Base-by-base conservation (phyloP, 2,888 invertebrate genomes). In the Protodeltote pygarga region DNA sequence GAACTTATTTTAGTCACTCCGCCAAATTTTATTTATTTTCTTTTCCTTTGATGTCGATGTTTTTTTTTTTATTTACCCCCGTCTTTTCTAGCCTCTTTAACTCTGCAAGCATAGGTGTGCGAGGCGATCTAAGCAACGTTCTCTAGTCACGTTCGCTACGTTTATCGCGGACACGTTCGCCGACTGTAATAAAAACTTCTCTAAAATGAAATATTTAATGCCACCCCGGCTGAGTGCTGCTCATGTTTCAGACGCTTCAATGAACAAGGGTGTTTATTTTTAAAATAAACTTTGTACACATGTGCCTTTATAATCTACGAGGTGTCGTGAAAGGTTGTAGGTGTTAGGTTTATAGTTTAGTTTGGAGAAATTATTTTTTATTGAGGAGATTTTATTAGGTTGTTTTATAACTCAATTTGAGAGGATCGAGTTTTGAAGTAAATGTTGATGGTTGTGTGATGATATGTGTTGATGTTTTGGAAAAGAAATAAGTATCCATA, bases 181-280 rank as follows among this genome's bases (percentile, higher is more conserved):
- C 68, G 81, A 75, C 81, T 82, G 88, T 82, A 89, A 89, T 90
- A 89, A 90, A 90, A 90, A 90, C 87, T 90, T 89, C 86, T 89
- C 89, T 89, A 87, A 89, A 90, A 89, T 90, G 87, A 89, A 90
- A 89, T 89, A 89, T 90, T 89, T 89, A 90, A 89, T 87, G 82
- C 85, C 81, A 74, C 83, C 82, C 75, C 69, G 67, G 63, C 74
- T 77, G 82, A 83, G 82, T 79, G 78, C 79, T 79, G 66, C 68
- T 72, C 75, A 74, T 74, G 77, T 68, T 73, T 71, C 67, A 61
- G 65, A 57, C 65, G 69, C 75, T 71, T 71, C 78, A 75, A 79
- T 83, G 78, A 82, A 80, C 77, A 76, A 70, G 71, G 62, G 70
- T 81, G 79, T 83, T 85, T 79, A 76, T 80, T 82, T 75, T 78